These are phyloP conservation scores for Vanessa atalanta DNA, from an alignment of 1,140 invertebrate genomes.

Conservation along the genomic window DNA sequence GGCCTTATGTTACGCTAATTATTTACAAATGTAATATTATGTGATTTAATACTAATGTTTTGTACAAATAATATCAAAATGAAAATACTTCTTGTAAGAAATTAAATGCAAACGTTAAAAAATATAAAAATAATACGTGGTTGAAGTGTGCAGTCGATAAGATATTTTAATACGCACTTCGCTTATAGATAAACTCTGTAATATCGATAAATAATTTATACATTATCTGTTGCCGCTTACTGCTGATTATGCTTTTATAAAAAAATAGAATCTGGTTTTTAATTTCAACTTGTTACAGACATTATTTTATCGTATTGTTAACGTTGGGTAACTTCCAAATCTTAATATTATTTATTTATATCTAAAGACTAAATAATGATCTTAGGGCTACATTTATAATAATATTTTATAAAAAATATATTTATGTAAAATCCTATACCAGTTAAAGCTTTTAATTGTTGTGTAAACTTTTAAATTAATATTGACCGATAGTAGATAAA, in stretches of 20 bases:
- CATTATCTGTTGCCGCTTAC: constrained; percentile 3
- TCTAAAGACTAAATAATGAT: background rate
- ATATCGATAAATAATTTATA: constrained; percentile 17
- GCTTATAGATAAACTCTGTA: constrained; percentile 1
- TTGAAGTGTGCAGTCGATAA: constrained; percentile 7
- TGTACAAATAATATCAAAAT: constrained; percentile 7
- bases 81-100: background rate
- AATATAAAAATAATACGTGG: background rate
- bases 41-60: background rate
- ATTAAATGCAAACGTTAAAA: constrained; percentile 3
- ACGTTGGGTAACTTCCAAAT: constrained; percentile 2
- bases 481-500: no score
- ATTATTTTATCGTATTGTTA: background rate
- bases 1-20: background rate
- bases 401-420: constrained; percentile 6
- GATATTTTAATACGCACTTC: constrained; percentile 15
- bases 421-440: background rate
- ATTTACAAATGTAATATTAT: background rate
- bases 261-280: background rate
- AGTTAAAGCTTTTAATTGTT: constrained; percentile 19
- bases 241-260: background rate
- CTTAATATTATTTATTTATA: background rate
- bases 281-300: no score
- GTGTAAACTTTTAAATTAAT: background rate
- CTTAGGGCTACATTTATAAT: constrained; percentile 17